Evolutionary conservation across 2,797 vertebrate genomes (phyloP).

Genomic region (Sarcoramphus papa): DNA sequence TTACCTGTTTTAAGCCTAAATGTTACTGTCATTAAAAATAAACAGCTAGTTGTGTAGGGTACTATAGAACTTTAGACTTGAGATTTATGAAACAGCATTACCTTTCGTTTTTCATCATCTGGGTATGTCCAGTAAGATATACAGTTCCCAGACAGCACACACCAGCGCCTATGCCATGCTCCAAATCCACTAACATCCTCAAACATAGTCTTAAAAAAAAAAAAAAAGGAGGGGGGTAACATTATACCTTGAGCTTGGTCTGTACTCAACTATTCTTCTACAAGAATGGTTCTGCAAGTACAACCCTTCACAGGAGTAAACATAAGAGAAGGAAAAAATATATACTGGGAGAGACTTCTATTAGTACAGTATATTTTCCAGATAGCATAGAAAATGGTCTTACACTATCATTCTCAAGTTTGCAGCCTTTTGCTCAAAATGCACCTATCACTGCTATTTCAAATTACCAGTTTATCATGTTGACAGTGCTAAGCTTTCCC

Average conservation of each 20-base stretch:
- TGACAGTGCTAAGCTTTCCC: neutral
- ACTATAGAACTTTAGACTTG: neutral
- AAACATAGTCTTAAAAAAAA: conserved; percentile 87
- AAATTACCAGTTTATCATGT: neutral
- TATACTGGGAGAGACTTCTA: neutral
- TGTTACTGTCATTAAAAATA: neutral
- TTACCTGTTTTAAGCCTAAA: neutral
- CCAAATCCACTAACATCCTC: conserved; percentile 97
- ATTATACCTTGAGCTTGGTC: neutral
- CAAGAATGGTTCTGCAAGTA: neutral
- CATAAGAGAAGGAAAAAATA: neutral
- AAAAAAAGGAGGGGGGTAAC: neutral
- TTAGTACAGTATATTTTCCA: neutral
- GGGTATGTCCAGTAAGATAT: conserved; percentile 98
- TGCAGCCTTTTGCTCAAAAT: neutral
- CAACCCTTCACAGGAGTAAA: neutral
- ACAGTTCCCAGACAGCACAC: conserved; percentile 88
- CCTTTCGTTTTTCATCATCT: conserved; percentile 94
- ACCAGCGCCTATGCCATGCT: conserved; percentile 96
- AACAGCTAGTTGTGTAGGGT: neutral
- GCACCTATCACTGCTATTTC: neutral
- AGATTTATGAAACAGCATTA: conserved; percentile 31
- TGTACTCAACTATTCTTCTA: neutral
- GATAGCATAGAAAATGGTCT: neutral
- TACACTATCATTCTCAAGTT: neutral